Base-by-base conservation (phyloP, 2,797 vertebrate species). In the Halcyon smyrnensis region DNA sequence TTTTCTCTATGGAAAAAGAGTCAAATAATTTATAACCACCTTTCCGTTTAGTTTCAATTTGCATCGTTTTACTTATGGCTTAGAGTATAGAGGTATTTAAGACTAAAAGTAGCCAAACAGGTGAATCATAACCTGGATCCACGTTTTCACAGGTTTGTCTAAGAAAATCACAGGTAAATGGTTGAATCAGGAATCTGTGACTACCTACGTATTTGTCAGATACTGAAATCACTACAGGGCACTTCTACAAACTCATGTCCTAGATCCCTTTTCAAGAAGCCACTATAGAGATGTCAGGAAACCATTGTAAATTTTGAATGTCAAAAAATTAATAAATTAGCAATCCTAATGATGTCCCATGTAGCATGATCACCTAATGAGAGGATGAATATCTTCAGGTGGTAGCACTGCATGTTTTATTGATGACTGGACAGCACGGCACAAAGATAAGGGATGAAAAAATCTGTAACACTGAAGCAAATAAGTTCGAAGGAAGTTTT, bases 321-420 rank as follows among this genome's bases (percentile, higher is more conserved):
- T 46, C 82, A 60, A 93, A 97, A 97, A 92, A 57, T 46, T 95
- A 69, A 94, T 51, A 84, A 90, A 90, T 43, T 43, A 85, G 28
- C 51, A 87, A 56, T 45, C 53, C 41, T 92, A 92, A 93, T 62
- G 76, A 91, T 78, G 90, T 56, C 51, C 39, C 50, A 59, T 62
- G 73, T 54, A 90, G 37, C 77, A 91, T 56, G 92, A 94, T 53
- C 56, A 86, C 4, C 4, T 69, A 23, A 71, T 60, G 78, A 89
- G 94, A 95, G 43, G 34, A 63, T 83, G 24, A 36, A 17, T 4
- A n/a, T 91, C 91, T 92, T 91, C 81, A 64, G 63, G 84, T 75
- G 75, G 34, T 10, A 84, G 45, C 46, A 51, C 27, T 67, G 81
- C 81, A 74, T 84, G 48, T 90, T 95, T 91, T 84, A n/a, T 19